Percentiles rank a stretch among this genome's conserved stretches.
These are phyloP conservation scores for Emys orbicularis DNA, from an alignment of 2,797 vertebrate species.

Conservation along the genomic window DNA sequence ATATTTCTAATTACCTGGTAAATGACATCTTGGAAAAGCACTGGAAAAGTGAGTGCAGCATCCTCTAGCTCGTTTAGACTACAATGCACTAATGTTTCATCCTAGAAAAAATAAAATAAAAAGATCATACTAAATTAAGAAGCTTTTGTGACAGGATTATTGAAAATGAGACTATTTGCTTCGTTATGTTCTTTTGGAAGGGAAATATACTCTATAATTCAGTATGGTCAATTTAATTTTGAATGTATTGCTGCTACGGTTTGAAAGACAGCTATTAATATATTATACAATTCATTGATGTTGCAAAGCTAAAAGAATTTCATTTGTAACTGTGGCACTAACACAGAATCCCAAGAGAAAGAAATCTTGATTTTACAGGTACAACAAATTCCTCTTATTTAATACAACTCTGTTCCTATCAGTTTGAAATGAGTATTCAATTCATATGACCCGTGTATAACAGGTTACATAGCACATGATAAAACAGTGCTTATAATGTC, in stretches of 20 bases:
- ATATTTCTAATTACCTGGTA: slow-evolving; percentile 90
- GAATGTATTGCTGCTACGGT: background rate
- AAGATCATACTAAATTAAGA: background rate
- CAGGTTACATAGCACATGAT: rapidly evolving
- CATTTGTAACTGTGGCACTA: background rate
- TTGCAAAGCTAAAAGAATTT: background rate
- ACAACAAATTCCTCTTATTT: background rate
- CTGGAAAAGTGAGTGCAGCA: slow-evolving; percentile 97
- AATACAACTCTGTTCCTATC: background rate
- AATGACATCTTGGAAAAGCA: slow-evolving; percentile 99
- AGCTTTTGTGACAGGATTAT: background rate
- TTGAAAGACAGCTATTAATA: background rate
- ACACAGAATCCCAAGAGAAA: background rate
- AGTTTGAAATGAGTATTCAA: background rate
- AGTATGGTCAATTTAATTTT: background rate
- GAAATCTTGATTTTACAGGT: background rate
- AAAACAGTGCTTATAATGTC: background rate
- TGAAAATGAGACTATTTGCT: background rate
- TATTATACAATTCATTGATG: background rate
- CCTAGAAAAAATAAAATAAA: slow-evolving; percentile 79
- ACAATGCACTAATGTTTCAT: slow-evolving; percentile 98
- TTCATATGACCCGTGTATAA: rapidly evolving
- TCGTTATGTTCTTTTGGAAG: background rate
- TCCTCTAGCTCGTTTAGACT: slow-evolving; percentile 98
- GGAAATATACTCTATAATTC: background rate